These are phyloP conservation scores for Cyclopterus lumpus DNA, from an alignment of 2,797 vertebrate species.

Conservation along the genomic window DNA sequence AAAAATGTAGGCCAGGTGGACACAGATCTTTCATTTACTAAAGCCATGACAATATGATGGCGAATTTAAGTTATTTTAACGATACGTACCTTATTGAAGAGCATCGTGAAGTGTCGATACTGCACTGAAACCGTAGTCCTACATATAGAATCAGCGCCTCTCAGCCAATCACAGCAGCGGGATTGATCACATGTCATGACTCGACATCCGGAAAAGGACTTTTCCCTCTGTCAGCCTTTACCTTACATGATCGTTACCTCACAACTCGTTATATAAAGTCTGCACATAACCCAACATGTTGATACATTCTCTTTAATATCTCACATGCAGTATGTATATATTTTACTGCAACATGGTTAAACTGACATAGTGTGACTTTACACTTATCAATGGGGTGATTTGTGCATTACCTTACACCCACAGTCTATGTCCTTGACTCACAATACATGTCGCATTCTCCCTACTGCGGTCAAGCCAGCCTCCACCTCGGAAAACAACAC, in stretches of 20 bases:
- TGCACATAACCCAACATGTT: too few relatives aligned
- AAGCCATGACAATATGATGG: accelerated
- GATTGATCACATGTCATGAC: slow-evolving; percentile 46
- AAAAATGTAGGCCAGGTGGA: not conserved
- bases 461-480: too few relatives aligned
- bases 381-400: not conserved
- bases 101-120: slow-evolving; percentile 54
- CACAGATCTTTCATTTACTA: accelerated
- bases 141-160: accelerated
- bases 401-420: not conserved
- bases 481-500: too few relatives aligned
- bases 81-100: slow-evolving; percentile 77
- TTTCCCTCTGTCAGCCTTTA: slow-evolving; percentile 61
- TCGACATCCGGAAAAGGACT: slow-evolving; percentile 23
- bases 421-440: not conserved
- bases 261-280: not conserved
- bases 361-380: not conserved
- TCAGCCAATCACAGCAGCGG: slow-evolving; percentile 66
- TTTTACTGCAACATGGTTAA: not conserved
- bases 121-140: not conserved
- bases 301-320: not conserved
- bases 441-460: not conserved
- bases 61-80: accelerated
- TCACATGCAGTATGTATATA: not conserved
- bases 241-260: slow-evolving; percentile 40